Evolutionary conservation across 2,888 invertebrate genomes (phyloP), one percentile per base, ranked within the genome.

Genomic region (Orchestes rusci): DNA sequence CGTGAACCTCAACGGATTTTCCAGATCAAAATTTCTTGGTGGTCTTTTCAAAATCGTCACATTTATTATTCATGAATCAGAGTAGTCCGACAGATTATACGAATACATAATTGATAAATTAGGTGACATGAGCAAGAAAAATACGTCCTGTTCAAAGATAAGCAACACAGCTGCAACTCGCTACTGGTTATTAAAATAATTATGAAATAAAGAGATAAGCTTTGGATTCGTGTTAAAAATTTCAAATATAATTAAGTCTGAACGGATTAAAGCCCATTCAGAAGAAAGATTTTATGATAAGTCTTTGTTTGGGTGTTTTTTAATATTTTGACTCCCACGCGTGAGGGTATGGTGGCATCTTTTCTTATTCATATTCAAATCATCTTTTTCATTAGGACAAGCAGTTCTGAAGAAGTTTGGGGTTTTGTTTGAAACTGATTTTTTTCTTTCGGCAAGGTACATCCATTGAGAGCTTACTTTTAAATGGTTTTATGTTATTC

Each of bases 101-200:
- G 61, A 61, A 65, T 64, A 63, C 62, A 60, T 66, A 66, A 67
- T 66, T 67, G 66, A 64, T 67, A 68, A 68, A 68, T 66, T 68
- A 67, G 66, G 61, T 61, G 63, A 63, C 59, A 57, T 53, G 42
- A 39, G 37, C 34, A 28, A 46, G 46, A 46, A 46, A 42, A 46
- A 46, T 46, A 46, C 39, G 42, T 46, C 46, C 42, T 42, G 42
- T 46, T 37, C 33, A 29, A 27, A 42, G 42, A 46, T 46, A 41
- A 46, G 41, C 35, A 32, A 46, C 34, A 38, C 42, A 46, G 46
- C 46, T 42, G 46, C 42, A 28, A 42, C 39, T 27, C 33, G 46
- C 46, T 46, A 46, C 46, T 42, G 46, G 46, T 42, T 46, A 46
- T 46, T 46, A 46, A n/a, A n/a, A n/a, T 38, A 42, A 46, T 46